phyloP scores from a whole-genome alignment of 2,113 vertebrate species.

The Electrona antarctica region DNA sequence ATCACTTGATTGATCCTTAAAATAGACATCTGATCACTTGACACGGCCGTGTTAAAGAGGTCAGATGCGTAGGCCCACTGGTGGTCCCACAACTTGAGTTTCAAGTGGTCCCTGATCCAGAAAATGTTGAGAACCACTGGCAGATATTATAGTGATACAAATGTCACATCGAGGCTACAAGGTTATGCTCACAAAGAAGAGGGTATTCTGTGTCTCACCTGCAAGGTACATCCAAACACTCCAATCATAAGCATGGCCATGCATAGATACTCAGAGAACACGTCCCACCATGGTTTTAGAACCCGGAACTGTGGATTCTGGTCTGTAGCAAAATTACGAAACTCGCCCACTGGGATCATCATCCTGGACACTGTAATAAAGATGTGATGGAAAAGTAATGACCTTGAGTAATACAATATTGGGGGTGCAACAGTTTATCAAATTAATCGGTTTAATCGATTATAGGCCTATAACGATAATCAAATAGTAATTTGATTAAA shows the following conservation, averaged over 20 bases:
- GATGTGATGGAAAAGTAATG: slow-evolving; percentile 18
- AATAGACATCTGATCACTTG: too few relatives aligned
- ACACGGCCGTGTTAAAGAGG: too few relatives aligned
- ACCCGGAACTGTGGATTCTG: slow-evolving; percentile 84
- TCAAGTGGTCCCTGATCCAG: too few relatives aligned
- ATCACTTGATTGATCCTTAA: too few relatives aligned
- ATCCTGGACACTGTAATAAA: slow-evolving; percentile 71
- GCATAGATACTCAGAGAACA: slow-evolving; percentile 88
- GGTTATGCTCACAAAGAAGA: slow-evolving; percentile 2
- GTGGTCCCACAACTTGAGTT: too few relatives aligned
- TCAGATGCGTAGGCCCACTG: too few relatives aligned
- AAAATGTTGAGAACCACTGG: too few relatives aligned
- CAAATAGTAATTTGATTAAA: too few relatives aligned
- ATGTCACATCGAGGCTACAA: neutral
- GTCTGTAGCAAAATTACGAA: slow-evolving; percentile 82
- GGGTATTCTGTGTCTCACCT: slow-evolving; percentile 71
- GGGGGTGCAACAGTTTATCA: too few relatives aligned
- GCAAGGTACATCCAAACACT: slow-evolving; percentile 90
- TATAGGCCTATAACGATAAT: too few relatives aligned
- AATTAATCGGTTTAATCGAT: too few relatives aligned
- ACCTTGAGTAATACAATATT: neutral
- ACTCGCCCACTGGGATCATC: slow-evolving; percentile 92
- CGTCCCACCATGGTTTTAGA: slow-evolving; percentile 94
- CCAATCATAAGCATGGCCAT: slow-evolving; percentile 91
- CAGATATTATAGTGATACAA: neutral